Base-by-base conservation (phyloP, 2,888 invertebrate genomes). In the Dasysyrphus albostriatus region DNA sequence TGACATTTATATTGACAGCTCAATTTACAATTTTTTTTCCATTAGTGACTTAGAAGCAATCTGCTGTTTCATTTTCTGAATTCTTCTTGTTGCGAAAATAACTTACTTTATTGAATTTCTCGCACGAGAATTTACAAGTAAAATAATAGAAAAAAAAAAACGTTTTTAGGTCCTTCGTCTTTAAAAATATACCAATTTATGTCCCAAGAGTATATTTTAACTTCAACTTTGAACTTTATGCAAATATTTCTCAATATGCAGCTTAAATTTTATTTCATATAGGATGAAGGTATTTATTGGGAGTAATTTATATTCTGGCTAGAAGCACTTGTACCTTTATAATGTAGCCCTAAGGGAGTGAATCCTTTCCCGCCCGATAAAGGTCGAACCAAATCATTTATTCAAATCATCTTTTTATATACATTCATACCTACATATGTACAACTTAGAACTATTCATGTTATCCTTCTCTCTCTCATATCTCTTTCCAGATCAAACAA, bases 381-480 rank as follows among this genome's bases (percentile, higher is more conserved):
- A 9, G 47, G 16, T 47, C 42, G 42, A 63, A 63, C 42, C 44
- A 29, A 65, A 65, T 65, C 47, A 49, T 47, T 65, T 65, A 65
- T 65, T 65, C 65, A 65, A 65, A 65, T 49, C 65, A 47, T 39
- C n/a, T 24, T 63, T 29, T 44, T 10, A 3, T 42, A 6, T 12
- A 24, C 24, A n/a, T 32, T 24, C 19, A 42, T 29, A 24, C 24
- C 3, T 24, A 3, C n/a, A n/a, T 24, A 24, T 1, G 24, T 24
- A 47, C 10, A 65, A 65, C 47, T 49, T 49, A 47, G 34, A 65
- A 65, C 65, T 65, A 65, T 65, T 65, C 65, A 49, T 49, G 32
- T 49, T 47, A 39, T 59, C 5, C 37, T 29, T 61, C 24, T 42
- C 2, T 29, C 8, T 34, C 34, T 42, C 24, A 24, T 24, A 24